Base-by-base conservation (phyloP, 2,888 invertebrate species). In the Merodon equestris region DNA sequence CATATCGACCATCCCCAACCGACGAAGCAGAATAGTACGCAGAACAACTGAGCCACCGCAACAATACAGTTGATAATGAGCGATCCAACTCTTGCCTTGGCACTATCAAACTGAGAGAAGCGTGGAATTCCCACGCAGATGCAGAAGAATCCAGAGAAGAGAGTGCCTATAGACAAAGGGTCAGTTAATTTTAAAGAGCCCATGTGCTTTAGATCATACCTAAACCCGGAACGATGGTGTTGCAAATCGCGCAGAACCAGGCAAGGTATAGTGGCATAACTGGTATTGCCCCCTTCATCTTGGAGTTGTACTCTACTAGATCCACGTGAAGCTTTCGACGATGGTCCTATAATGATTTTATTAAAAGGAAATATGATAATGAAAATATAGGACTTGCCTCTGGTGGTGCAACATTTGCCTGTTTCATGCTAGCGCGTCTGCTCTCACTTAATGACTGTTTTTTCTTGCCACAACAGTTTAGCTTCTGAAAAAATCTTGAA, bases 1-100 rank as follows among this genome's bases (percentile, higher is more conserved):
- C 97, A 97, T 82, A 98, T 94, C 75, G 97, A 96, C 98, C 98
- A 98, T 83, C 98, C 97, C 98, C 98, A 98, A 14, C 98, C 96
- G 44, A 96, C 97, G 60, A 97, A 92, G 85, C 98, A 95, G 90
- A 98, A 98, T 61, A 97, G 92, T 60, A 98, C 95, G 18, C 97
- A 97, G 90, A 97, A 97, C 84, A 96, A 90, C 89, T 98, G 98
- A 14, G 96, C 93, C 66, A 94, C 91, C 0, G 97, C 97, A 68
- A 98, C 96, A 83, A 96, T 90, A 38, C 94, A 89, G 89, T 98
- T 95, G 75, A 97, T 94, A 82, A 97, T 91, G 83, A 97, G 92
- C 1, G 97, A 93, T 18, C 95, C 95, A 83, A 96, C 90, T 81
- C 96, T 91, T 53, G 93, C 92, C 84, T 92, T 93, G 12, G 93